Evolutionary conservation across 2,797 vertebrate species (phyloP), one percentile per base, ranked within the genome.

Genomic region (Strix occidentalis): DNA sequence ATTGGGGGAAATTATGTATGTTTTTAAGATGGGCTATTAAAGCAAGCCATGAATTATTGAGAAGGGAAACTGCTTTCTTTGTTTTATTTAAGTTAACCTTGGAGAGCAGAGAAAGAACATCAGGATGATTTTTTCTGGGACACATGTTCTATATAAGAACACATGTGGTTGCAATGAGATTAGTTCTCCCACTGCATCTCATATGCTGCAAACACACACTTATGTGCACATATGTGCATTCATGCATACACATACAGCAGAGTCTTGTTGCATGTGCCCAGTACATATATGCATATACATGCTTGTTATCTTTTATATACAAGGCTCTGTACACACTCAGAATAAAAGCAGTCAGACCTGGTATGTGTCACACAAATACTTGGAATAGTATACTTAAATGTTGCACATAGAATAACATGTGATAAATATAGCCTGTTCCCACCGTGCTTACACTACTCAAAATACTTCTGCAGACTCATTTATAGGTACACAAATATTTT

Each of bases 1-100:
- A 96, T 91, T 94, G 89, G 97, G 97, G 95, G 71, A 93, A 97
- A 95, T 97, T 95, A 93, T 89, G 69, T 95, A 93, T 96, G 95
- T 97, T 97, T 97, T 97, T 95, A 97, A 97, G 91, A 94, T 87
- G 80, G 77, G 84, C 91, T 97, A 94, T 97, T 96, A 97, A 97
- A 95, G 92, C 91, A 69, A 93, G 48, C 71, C 92, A 96, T 96
- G 92, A 97, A 97, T 97, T 96, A 96, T 92, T 95, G 94, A 97
- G 92, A 89, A 85, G 80, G 75, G 87, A 96, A 97, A 89, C 95
- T 64, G 71, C 84, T 93, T 94, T 79, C 94, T 96, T 97, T 96
- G 93, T 95, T 97, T 96, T 96, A 94, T 92, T 86, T 93, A 93
- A 91, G 84, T 95, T 97, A 96, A 96, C 88, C 95, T 96, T 95